Evolutionary conservation across 37 sponge, comb jelly and placozoan species (phyloP).

Genomic region (Ephydatia muelleri): DNA sequence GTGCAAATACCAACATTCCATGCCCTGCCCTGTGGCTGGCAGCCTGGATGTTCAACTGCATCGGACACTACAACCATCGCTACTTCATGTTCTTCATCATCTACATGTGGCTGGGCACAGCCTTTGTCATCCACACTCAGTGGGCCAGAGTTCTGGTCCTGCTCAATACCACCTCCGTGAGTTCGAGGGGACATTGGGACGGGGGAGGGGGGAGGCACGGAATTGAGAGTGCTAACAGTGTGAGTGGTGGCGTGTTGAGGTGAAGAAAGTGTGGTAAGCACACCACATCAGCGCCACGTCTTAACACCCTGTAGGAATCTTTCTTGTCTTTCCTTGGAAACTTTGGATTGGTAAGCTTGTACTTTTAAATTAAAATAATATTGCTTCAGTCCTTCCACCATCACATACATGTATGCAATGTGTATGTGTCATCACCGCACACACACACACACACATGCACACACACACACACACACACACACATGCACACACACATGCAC

Average conservation of each 20-base stretch:
- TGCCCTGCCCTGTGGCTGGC: background rate
- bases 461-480: too few species aligned
- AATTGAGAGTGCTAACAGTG: background rate
- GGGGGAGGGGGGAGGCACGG: background rate
- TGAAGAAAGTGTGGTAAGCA: background rate
- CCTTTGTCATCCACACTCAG: conserved; percentile 64
- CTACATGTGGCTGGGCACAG: conserved; percentile 86
- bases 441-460: too few species aligned
- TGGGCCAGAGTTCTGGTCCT: conserved; percentile 51
- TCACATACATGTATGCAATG: too few species aligned
- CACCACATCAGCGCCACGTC: too few species aligned
- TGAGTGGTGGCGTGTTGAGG: background rate
- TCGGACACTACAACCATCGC: conserved; percentile 93
- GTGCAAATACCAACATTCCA: background rate
- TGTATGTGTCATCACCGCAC: too few species aligned
- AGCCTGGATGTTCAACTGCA: conserved; percentile 96
- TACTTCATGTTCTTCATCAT: conserved; percentile 87
- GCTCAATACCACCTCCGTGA: conserved; percentile 32
- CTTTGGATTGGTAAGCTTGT: conserved; percentile 5
- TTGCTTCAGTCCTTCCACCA: too few species aligned
- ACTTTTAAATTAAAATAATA: background rate
- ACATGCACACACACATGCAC: too few species aligned
- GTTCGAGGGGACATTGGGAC: too few species aligned
- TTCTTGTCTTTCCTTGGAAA: background rate
- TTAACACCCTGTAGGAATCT: too few species aligned